Conservation (phyloP, 2,113 vertebrate genomes). For the Spea bombifrons region DNA sequence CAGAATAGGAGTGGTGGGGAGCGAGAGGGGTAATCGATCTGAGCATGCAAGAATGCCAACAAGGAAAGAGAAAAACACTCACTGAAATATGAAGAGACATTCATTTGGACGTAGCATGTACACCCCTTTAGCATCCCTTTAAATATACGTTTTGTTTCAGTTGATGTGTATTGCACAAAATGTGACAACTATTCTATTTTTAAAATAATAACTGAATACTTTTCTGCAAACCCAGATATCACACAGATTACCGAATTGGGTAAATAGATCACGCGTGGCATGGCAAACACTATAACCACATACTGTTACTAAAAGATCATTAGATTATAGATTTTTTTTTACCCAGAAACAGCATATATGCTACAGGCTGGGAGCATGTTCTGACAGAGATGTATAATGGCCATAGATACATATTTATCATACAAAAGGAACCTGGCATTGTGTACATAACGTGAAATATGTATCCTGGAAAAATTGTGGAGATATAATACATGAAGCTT, state of each 20-base stretch:
- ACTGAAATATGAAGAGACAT: constrained; percentile 32
- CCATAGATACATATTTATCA: constrained; percentile 27
- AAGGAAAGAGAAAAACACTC: constrained; percentile 35
- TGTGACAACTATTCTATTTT: no score
- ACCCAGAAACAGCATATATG: constrained; percentile 7
- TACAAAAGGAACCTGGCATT: background rate
- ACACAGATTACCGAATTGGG: background rate
- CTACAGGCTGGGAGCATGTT: constrained; percentile 21
- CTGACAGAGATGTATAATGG: constrained; percentile 45
- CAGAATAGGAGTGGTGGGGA: constrained; percentile 26
- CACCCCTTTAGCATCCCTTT: background rate
- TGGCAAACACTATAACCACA: constrained; percentile 20
- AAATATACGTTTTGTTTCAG: background rate
- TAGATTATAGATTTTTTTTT: background rate
- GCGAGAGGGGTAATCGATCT: constrained; percentile 22
- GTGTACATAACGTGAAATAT: background rate
- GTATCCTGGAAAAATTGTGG: background rate
- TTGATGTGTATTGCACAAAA: background rate
- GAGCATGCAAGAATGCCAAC: constrained; percentile 11
- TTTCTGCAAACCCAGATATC: no score
- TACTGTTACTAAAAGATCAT: background rate
- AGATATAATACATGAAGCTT: background rate
- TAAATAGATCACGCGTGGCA: background rate
- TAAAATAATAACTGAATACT: no score
- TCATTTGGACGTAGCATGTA: background rate